Conservation (phyloP, 2,888 invertebrate species). For the Diplolepis rosae region DNA sequence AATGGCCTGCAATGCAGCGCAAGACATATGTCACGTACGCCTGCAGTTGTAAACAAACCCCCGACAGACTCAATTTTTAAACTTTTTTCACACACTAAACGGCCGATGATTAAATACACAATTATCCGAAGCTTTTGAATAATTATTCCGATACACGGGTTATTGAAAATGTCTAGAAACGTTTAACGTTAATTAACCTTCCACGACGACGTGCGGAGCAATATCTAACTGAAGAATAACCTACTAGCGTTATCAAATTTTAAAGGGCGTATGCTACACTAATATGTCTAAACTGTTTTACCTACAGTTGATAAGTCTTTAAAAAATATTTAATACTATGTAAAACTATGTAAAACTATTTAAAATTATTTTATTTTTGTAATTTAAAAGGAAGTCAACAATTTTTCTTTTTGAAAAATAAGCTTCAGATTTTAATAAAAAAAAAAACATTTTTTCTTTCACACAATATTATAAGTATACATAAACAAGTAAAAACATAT, state of each 20-base stretch:
- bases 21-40: conserved; percentile 30
- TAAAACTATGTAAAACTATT: too few species aligned
- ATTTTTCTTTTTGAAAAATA: too few species aligned
- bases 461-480: too few species aligned
- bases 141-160: too few species aligned
- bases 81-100: background rate
- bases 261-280: too few species aligned
- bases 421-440: too few species aligned
- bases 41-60: conserved; percentile 8
- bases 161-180: background rate
- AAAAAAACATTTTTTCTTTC: too few species aligned
- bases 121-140: too few species aligned
- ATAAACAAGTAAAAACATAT: too few species aligned
- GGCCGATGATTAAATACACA: background rate
- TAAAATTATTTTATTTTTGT: too few species aligned
- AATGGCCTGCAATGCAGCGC: conserved; percentile 50
- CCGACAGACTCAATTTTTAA: background rate
- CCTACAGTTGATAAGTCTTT: background rate
- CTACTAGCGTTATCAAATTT: background rate
- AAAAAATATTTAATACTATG: too few species aligned
- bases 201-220: conserved; percentile 7
- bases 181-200: conserved; percentile 19
- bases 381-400: too few species aligned
- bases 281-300: background rate
- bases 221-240: background rate